Base-by-base conservation (phyloP, 2,888 invertebrate species). In the Dascillus cervinus region DNA sequence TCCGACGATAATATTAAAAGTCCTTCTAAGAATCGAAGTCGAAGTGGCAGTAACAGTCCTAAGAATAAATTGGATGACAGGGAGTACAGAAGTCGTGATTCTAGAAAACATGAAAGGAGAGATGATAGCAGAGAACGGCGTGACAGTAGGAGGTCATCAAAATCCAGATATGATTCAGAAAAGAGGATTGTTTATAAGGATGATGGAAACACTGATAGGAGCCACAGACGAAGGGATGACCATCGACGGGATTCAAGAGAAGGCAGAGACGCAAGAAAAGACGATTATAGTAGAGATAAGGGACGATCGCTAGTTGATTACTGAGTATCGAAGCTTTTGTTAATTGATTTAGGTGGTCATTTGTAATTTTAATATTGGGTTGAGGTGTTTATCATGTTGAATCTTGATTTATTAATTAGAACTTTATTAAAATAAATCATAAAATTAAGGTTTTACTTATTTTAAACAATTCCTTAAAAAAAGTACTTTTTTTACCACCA, bases 1-100 rank as follows among this genome's bases (percentile, higher is more conserved):
- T 67, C 65, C 45, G 66, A 65, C 10, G 62, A 58, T 20, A 50
- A 53, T 22, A 58, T 61, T 25, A 49, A 44, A 22, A 41, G 61
- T 58, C 48, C 56, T 51, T 43, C 17, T 15, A 44, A 9, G 33
- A 40, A 23, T 56, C 58, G 32, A 46, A 58, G 26, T 58, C 62
- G 23, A 28, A 51, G 52, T 36, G 39, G 47, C 26, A 52, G 49
- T 32, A 30, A 33, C 15, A 52, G 47, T 28, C 46, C 52, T 13
- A 44, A 42, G 13, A 37, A 40, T 3, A 41, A 34, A 19, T 32
- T 36, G 11, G 35, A 41, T 12, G 43, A 48, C n/a, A 30, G 39
- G 3, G 46, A 47, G 4, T 37, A 32, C 13, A 43, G 42, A 23
- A 30, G 31, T 9, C 35, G 42, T 30, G 45, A 39, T 13, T 27